Evolutionary conservation across 2,797 vertebrate species (phyloP), one percentile per base, ranked within the genome.

Genomic region (Hydrophis major): DNA sequence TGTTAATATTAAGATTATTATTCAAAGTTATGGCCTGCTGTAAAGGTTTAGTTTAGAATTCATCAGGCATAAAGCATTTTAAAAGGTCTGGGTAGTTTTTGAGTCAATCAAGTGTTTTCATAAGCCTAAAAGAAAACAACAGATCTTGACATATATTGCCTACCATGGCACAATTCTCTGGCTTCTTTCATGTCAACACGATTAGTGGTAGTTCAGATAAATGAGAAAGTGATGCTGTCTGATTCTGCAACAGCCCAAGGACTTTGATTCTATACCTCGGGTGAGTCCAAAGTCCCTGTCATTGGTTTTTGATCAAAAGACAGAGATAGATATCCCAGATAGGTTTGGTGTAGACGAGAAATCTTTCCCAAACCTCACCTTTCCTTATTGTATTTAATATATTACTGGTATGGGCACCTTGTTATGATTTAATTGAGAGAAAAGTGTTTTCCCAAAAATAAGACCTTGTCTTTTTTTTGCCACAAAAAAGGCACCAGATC

Each of bases 271-370:
- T 86, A 28, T 56, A 53, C 83, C 91, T 66, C 57, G 61, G 10
- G 0, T 0, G 5, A 37, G 16, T 27, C 0, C 2, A 28, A n/a
- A 87, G 63, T 32, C 88, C 42, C 88, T 0, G 0, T 27, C 0
- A 0, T 37, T 28, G 83, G 28, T 93, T 14, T 1, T 87, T 47
- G 87, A 56, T 78, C 0, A 2, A 61, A 92, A 92, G 28, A 57
- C 55, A 56, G 28, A 88, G 90, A 94, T 94, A 66, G 22, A 63
- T n/a, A 90, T 50, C 13, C 22, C 13, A 56, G 18, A 42, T 78
- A 78, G 0, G 32, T 55, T 56, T 13, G 14, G 66, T 74, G n/a
- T 28, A 32, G 89, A 57, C 16, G n/a, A 90, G 11, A 66, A 28
- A 37, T 11, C 2, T 11, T 10, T 11, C 56, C 18, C 4, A 22